Evolutionary conservation across 2,797 vertebrate genomes (phyloP), one percentile per base, ranked within the genome.

Genomic region (Acipenser transmontanus): DNA sequence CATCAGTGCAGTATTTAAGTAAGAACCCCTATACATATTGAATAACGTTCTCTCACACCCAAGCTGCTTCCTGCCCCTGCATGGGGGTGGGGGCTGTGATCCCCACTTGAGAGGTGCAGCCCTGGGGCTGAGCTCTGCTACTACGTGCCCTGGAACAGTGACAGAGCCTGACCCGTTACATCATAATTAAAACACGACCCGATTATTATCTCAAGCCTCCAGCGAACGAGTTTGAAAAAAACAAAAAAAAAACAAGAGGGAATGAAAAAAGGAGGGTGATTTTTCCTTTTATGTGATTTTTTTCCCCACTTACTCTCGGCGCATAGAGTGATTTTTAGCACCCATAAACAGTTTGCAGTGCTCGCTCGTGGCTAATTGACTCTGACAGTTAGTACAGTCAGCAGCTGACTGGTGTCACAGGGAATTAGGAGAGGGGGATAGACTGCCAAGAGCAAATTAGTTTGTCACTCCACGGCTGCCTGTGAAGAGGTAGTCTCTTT

Each of bases 351-450:
- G 69, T 78, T 71, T 74, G 74, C 72, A 54, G 76, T 67, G 74
- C 72, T 64, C 69, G 79, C 80, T 78, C 48, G 69, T 5, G 78
- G 83, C 82, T 89, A 89, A 90, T 88, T 81, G 82, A 82, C 84
- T 83, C 76, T 86, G 90, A 89, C 89, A 88, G 88, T 81, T 77
- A 73, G 71, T 82, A 80, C 83, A 87, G 82, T 80, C 77, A 72
- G 83, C 86, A 85, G 83, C 85, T 89, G 90, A 85, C 81, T 74
- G 60, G 84, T 84, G 86, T 91, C 88, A 78, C 80, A 70, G 82
- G 67, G 78, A 87, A 87, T 87, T 84, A 88, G 80, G 76, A 75
- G 71, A 80, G 76, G 70, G 74, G 83, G 20, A 86, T 73, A 84
- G 85, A 81, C 82, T 74, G 74, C 83, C 87, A 78, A 63, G 61